phyloP scores from a whole-genome alignment of 2,888 invertebrate genomes.

The Lissocephala sabroskyi region DNA sequence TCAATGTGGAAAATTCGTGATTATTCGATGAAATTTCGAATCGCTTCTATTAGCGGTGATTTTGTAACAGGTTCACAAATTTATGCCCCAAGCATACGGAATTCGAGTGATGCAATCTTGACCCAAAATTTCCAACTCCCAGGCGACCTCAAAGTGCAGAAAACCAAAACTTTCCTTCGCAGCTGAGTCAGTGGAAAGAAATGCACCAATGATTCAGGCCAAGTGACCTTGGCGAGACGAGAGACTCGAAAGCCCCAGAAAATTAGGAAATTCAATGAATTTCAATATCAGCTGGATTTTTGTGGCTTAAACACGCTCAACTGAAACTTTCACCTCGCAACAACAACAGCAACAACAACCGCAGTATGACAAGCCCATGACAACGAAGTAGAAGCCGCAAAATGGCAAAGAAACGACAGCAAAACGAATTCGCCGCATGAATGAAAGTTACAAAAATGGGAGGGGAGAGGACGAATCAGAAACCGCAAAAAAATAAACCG shows the following conservation, averaged over 20 bases:
- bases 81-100: too few species aligned
- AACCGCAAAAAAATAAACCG: conserved; percentile 20
- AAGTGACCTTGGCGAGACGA: too few species aligned
- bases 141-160: too few species aligned
- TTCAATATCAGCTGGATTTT: too few species aligned
- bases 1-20: conserved; percentile 31
- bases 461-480: conserved; percentile 1
- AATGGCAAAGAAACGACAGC: conserved; percentile 31
- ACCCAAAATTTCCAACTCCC: too few species aligned
- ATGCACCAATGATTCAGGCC: too few species aligned
- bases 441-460: conserved; percentile 58
- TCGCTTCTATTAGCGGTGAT: conserved; percentile 20
- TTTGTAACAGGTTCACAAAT: conserved; percentile 35
- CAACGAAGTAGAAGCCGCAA: conserved; percentile 48
- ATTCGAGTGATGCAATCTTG: too few species aligned
- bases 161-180: too few species aligned
- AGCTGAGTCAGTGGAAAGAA: too few species aligned
- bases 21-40: neutral
- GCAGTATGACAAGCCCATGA: conserved; percentile 25
- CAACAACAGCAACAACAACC: conserved; percentile 19
- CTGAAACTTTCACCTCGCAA: conserved; percentile 63
- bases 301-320: too few species aligned
- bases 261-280: too few species aligned
- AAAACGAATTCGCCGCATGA: conserved; percentile 37
- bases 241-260: too few species aligned